These are phyloP conservation scores for Gastrophryne carolinensis DNA, from an alignment of 2,797 vertebrate genomes.

Conservation along the genomic window DNA sequence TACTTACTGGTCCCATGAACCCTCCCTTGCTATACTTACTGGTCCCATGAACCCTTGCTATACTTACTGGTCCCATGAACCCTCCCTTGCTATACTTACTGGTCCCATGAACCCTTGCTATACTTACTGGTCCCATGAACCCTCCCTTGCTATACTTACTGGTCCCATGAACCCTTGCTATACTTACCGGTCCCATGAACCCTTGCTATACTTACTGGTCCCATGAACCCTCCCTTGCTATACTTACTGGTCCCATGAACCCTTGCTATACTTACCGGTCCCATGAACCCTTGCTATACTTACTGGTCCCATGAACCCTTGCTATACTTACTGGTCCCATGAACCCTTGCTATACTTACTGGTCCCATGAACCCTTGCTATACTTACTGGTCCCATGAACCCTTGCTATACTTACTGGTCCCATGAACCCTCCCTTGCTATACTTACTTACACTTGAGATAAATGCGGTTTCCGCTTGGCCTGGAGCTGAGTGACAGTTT, in stretches of 20 bases:
- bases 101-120: slow-evolving; percentile 6
- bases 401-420: background rate
- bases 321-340: background rate
- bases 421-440: slow-evolving; percentile 7
- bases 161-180: slow-evolving; percentile 6
- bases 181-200: slow-evolving; percentile 15
- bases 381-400: slow-evolving; percentile 15
- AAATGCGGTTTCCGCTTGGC: background rate
- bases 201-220: background rate
- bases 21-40: background rate
- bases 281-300: slow-evolving; percentile 6
- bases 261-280: background rate
- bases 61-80: slow-evolving; percentile 15
- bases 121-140: slow-evolving; percentile 15
- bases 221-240: slow-evolving; percentile 7
- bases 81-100: background rate
- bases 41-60: slow-evolving; percentile 6
- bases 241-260: slow-evolving; percentile 15
- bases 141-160: background rate
- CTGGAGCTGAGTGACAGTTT: slow-evolving; percentile 3
- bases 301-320: slow-evolving; percentile 8
- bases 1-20: slow-evolving; percentile 15
- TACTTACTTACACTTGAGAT: slow-evolving; percentile 18
- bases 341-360: slow-evolving; percentile 9
- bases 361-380: slow-evolving; percentile 6